Base-by-base conservation (phyloP, 2,797 vertebrate species). In the Tolypeutes matacus region DNA sequence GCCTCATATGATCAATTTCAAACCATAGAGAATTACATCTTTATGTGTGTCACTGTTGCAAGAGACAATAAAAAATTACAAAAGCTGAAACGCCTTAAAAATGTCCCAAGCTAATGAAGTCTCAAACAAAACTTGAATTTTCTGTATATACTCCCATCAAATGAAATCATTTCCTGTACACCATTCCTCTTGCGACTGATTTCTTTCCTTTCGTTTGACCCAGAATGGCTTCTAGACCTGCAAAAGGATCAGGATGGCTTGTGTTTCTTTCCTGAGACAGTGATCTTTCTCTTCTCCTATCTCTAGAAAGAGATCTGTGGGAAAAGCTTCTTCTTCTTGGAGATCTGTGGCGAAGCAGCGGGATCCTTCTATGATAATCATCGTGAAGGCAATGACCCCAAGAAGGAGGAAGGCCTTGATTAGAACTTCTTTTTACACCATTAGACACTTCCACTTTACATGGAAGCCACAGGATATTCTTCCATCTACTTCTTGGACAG, bases 401-500 rank as follows among this genome's bases (percentile, higher is more conserved):
- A 18, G 99, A 99, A 0, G 99, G 99, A 87, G 99, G 99, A 1
- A 99, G 99, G 2, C 99, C 99, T 1, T 99, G 99, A 98, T 99
- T 99, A 91, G 99, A 98, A 69, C 99, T 99, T 65, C 99, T 99
- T 72, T 99, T 99, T 97, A 99, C 99, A 3, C 99, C 99, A 8
- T 99, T 99, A 73, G 99, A 99, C 56, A 99, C 98, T 96, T 99
- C 99, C 64, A 99, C 99, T 14, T 98, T 51, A 99, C 99, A 2
- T 99, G 99, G 95, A 99, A 99, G 88, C 99, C 99, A 95, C 99
- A 99, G 31, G 99, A 98, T 2, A 98, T 99, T 97, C 99, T 99
- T 98, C 99, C 99, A 98, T 99, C 99, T 96, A 99, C 98, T 86
- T 99, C 99, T 98, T 99, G 99, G 67, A 99, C 99, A 95, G 99